Evolutionary conservation across 2,113 vertebrate species (phyloP), one percentile per base, ranked within the genome.

Genomic region (Clinocottus analis): DNA sequence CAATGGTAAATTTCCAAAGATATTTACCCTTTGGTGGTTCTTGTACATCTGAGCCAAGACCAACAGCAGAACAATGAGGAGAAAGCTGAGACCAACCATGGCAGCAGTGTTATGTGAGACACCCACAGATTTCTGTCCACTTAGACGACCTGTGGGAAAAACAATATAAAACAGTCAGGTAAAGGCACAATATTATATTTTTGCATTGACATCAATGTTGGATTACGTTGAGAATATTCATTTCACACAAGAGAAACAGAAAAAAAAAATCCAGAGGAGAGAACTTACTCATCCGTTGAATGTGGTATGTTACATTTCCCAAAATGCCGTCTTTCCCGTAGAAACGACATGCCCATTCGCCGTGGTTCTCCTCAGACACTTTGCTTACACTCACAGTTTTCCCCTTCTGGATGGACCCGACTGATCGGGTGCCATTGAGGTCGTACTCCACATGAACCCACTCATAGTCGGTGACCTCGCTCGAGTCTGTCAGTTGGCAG

Each of bases 21-120:
- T 87, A 73, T 73, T 88, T 89, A 95, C 94, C 91, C 94, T 87
- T 66, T 85, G 94, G 62, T 92, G 69, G 69, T 94, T 95, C 75
- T 83, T 94, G 91, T 90, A 94, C 79, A 93, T 82, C 89, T 94
- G 90, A 61, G 77, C 75, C 74, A 92, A 53, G 68, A 93, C 23
- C 73, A 95, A 71, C 55, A 95, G 85, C 72, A 94, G 53, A 72
- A 94, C 47, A 8, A 94, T 0, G 10, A 94, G 70, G 12, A 95
- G 77, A 21, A 93, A 37, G 43, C 87, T 68, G n/a, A 94, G 77
- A 16, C 89, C 91, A 2, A 88, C 51, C 23, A 89, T 39, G 2
- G 73, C 53, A 5, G 55, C 62, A 0, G 63, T 67, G 29, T 86
- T 86, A 1, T 60, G 72, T 23, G 89, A 80, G 1, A 11, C 1